These are phyloP conservation scores for Phylloscopus collybita DNA, from an alignment of 2,797 vertebrate species.

Conservation along the genomic window DNA sequence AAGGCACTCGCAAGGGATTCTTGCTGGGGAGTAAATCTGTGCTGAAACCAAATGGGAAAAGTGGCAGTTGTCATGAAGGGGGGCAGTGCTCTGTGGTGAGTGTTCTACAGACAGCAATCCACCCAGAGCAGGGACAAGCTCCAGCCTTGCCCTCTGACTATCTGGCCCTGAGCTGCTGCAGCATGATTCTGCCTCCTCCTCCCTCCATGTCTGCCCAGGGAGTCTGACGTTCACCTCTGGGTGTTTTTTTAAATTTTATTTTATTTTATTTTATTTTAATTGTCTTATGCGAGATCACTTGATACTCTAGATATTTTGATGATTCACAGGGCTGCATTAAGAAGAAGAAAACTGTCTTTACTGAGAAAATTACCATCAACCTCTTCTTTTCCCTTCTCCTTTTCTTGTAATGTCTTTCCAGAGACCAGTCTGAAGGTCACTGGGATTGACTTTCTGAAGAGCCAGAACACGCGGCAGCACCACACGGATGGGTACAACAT, in stretches of 20 bases:
- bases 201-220: neutral
- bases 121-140: neutral
- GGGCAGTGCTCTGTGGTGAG: neutral
- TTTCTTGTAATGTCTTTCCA: neutral
- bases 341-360: neutral
- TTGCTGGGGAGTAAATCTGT: neutral
- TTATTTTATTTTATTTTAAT: neutral
- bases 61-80: neutral
- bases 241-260: neutral
- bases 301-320: neutral
- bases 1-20: neutral
- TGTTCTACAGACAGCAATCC: neutral
- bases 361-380: neutral
- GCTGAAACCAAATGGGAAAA: neutral
- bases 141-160: neutral
- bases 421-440: neutral
- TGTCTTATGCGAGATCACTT: neutral
- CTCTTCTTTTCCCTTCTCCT: neutral
- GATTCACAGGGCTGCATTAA: neutral
- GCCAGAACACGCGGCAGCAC: constrained; percentile 28
- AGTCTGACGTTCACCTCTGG: neutral
- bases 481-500: constrained; percentile 35
- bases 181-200: neutral
- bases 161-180: rapidly evolving
- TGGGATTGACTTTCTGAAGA: constrained; percentile 46